Conservation (phyloP, 1,140 invertebrate genomes). For the Neodiprion virginianus region DNA sequence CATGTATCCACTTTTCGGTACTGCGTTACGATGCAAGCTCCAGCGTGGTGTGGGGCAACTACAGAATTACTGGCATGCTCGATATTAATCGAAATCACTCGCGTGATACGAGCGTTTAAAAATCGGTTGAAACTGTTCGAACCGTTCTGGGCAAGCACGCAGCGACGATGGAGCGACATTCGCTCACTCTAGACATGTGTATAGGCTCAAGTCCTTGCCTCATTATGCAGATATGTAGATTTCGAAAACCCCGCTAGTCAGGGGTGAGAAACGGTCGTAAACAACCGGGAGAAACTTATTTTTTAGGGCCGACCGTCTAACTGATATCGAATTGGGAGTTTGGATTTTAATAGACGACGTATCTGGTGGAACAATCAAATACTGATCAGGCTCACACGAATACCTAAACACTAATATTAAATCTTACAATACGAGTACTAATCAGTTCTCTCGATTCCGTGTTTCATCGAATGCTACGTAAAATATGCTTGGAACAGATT, state of each 20-base stretch:
- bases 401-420: no score
- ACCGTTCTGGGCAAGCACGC: background rate
- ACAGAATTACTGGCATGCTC: no score
- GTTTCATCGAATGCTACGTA: no score
- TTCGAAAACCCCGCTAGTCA: conserved; percentile 30
- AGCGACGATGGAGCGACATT: no score
- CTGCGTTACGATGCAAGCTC: no score
- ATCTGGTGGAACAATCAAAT: background rate
- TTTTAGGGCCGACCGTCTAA: conserved; percentile 13
- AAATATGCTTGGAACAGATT: no score
- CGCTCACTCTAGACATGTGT: background rate
- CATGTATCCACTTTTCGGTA: no score
- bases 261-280: conserved; percentile 33
- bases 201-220: background rate
- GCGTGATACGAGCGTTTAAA: background rate
- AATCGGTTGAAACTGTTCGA: background rate
- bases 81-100: no score
- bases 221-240: conserved; percentile 20
- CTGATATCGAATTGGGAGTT: background rate
- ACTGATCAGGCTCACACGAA: background rate
- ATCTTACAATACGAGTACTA: no score
- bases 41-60: no score
- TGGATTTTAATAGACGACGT: background rate
- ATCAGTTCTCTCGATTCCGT: no score
- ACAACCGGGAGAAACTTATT: conserved; percentile 28